Evolutionary conservation across 2,888 invertebrate genomes (phyloP).

Genomic region (Eudemis profundana): DNA sequence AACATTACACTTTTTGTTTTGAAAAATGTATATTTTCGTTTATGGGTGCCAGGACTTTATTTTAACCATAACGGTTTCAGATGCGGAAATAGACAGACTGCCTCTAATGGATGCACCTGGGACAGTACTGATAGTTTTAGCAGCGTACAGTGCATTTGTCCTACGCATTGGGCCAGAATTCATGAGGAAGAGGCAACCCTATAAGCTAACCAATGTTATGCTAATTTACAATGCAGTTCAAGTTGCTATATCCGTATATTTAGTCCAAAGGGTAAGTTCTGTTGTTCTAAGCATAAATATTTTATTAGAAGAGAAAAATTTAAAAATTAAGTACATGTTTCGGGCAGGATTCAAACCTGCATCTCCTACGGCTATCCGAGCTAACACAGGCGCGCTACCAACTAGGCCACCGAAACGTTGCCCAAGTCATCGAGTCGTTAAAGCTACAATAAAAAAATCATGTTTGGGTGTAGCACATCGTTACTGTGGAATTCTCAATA

Average conservation of each 20-base stretch:
- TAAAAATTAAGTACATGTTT: no score
- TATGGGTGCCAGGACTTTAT: background rate
- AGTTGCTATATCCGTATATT: conserved; percentile 92
- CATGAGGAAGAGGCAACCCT: conserved; percentile 94
- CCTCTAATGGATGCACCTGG: conserved; percentile 91
- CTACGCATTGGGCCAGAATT: conserved; percentile 91
- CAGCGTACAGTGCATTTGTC: conserved; percentile 89
- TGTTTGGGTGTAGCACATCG: no score
- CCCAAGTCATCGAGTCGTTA: no score
- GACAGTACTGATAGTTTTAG: conserved; percentile 89
- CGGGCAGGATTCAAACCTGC: no score
- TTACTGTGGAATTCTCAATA: no score
- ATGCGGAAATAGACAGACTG: conserved; percentile 87
- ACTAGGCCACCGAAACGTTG: no score
- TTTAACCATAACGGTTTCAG: conserved; percentile 55
- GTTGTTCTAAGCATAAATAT: no score
- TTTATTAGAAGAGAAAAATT: no score
- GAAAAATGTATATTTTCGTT: background rate
- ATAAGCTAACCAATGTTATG: conserved; percentile 90
- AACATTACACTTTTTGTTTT: no score
- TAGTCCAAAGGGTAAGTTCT: conserved; percentile 91
- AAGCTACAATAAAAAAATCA: no score
- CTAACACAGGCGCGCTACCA: no score
- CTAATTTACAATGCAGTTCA: conserved; percentile 94
- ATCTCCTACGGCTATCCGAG: no score